Evolutionary conservation across 2,797 vertebrate species (phyloP), one percentile per base, ranked within the genome.

Genomic region (Limnodromus scolopaceus): DNA sequence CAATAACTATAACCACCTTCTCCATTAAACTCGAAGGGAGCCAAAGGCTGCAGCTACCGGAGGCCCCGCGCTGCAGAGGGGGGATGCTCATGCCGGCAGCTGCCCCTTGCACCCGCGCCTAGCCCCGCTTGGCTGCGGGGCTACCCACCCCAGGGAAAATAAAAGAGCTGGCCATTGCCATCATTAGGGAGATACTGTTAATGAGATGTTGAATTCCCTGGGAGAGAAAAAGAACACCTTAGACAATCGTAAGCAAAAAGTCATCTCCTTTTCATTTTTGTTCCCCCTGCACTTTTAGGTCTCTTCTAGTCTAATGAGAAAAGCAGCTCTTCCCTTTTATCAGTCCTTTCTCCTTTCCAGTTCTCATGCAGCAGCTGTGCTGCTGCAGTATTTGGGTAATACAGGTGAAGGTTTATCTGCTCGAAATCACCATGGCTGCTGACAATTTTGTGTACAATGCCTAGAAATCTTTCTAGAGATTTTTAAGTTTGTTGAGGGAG

Each of bases 111-210:
- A n/a, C 48, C 84, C 3, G 24, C 5, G 0, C 54, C 43, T 54
- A 66, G 38, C 28, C 13, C 68, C 0, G 0, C 25, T 11, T 55
- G 25, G 48, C 3, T 9, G 5, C 1, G 0, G 8, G 72, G 39
- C 53, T 77, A 64, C 49, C 68, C 13, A 23, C 2, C 36, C 5
- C 2, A 60, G 17, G 36, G 32, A 51, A 64, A 22, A 23, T 5
- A 2, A 13, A 9, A 60, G 13, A 54, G 10, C 1, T 89, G 69
- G 58, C 24, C 39, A 39, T 19, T 2, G 1, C 34, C 55, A 27
- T 65, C 48, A 4, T 15, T 13, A 55, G 25, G 41, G 54, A 82
- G 53, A 45, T 71, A 2, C 1, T 23, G 20, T 11, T 71, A 57
- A 79, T 24, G 46, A 57, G 66, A 65, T 2, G 2, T 34, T 88